Evolutionary conservation across 2,797 vertebrate genomes (phyloP), one percentile per base, ranked within the genome.

Genomic region (Tamandua tetradactyla): DNA sequence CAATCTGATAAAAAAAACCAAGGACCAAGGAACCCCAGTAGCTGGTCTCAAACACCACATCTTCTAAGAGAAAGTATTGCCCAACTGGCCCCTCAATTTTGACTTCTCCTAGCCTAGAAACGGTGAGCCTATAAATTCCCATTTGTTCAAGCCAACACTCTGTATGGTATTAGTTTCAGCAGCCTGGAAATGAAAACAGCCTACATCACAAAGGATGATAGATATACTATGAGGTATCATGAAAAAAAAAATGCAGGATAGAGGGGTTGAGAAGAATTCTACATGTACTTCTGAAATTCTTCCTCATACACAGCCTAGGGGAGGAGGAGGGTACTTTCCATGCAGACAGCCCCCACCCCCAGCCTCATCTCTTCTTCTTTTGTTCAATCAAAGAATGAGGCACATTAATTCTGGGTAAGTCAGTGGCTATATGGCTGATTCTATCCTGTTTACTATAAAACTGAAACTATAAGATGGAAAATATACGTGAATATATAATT

Each of bases 271-370:
- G 87, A 80, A 49, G 42, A 78, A 55, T 13, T 69, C 6, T 11
- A 55, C 2, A 30, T 47, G 71, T 64, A 76, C 85, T 82, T 96
- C 6, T 84, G 86, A 96, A 95, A 87, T 49, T 6, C 14, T 18
- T 66, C 18, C 37, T 85, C 18, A 40, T 11, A 75, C 18, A 17
- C 20, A 81, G 88, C 30, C 35, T 59, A 75, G 10, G 3, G 5
- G 23, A 85, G 11, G 30, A 71, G 13, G 15, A 78, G 3, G 27
- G 55, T 8, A 17, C 23, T 88, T 49, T 90, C 37, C 55, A 11
- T 83, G 3, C 1, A 75, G 22, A 40, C 30, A 13, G 42, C 22
- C 27, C 42, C 7, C 2, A 72, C 23, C 14, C 15, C 30, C 22
- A 3, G 44, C 27, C 84, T 87, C 37, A 30, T 89, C 13, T 69